Percentiles rank a stretch among this genome's conserved stretches.
Conservation (phyloP, 1,140 invertebrate species). For the Scaptomyza montana region DNA sequence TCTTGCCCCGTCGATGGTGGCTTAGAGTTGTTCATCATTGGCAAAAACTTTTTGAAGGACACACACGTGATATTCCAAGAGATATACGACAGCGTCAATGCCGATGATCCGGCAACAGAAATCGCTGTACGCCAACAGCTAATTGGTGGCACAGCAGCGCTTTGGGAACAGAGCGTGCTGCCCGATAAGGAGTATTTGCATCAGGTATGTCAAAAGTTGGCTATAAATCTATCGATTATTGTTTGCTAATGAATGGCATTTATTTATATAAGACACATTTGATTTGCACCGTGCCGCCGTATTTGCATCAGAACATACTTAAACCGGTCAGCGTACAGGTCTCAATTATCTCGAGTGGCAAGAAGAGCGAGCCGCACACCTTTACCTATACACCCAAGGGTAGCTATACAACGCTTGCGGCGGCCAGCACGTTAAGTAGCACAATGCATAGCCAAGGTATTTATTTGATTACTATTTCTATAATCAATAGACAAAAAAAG, state of each 20-base stretch:
- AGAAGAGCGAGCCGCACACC: constrained; percentile 93
- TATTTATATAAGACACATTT: constrained; percentile 91
- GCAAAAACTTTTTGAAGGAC: constrained; percentile 98
- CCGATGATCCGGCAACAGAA: constrained; percentile 70
- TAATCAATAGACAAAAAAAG: constrained; percentile 5
- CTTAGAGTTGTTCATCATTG: constrained; percentile 96
- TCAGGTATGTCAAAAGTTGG: constrained; percentile 85
- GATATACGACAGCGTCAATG: constrained; percentile 83
- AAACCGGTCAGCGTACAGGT: constrained; percentile 90
- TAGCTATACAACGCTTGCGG: constrained; percentile 72
- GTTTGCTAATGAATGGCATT: not conserved
- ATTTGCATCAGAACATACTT: constrained; percentile 86
- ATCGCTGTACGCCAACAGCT: constrained; percentile 66
- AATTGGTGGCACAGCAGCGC: constrained; percentile 79
- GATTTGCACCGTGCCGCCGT: constrained; percentile 94
- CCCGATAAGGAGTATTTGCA: constrained; percentile 94
- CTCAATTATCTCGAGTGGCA: constrained; percentile 93
- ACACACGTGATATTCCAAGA: constrained; percentile 94
- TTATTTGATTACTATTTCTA: constrained; percentile 75
- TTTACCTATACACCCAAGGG: constrained; percentile 91
- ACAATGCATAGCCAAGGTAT: constrained; percentile 81
- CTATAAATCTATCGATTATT: too few species aligned
- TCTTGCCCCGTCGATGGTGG: constrained; percentile 92
- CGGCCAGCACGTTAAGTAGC: constrained; percentile 80
- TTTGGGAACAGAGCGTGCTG: constrained; percentile 91